phyloP scores from a whole-genome alignment of 2,888 invertebrate species.

The Mylabris sibirica region DNA sequence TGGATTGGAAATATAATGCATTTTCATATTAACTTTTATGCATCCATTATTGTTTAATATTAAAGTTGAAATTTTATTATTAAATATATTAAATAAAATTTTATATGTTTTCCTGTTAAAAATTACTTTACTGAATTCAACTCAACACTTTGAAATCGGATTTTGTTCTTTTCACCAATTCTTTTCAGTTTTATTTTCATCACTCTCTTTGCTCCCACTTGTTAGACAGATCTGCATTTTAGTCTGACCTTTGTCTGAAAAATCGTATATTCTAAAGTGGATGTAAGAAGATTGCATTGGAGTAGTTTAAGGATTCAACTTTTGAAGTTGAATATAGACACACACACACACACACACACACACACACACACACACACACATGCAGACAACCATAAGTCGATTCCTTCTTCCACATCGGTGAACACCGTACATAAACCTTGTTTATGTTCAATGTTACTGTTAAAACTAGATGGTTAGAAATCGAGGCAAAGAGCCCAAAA shows the following conservation, averaged over 20 bases:
- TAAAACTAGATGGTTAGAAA: neutral
- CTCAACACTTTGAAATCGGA: neutral
- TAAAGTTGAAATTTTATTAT: no score
- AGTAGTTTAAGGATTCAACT: conserved; percentile 15
- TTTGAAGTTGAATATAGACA: conserved; percentile 23
- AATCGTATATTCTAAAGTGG: conserved; percentile 25
- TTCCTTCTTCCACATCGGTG: neutral
- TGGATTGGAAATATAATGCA: neutral
- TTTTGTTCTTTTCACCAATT: neutral
- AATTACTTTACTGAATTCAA: neutral
- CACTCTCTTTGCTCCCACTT: neutral
- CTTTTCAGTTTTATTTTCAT: neutral
- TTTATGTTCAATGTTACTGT: conserved; percentile 5
- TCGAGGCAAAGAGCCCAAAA: neutral
- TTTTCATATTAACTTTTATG: neutral
- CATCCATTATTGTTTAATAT: neutral
- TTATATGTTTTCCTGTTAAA: neutral
- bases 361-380: neutral
- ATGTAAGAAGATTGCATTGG: conserved; percentile 27
- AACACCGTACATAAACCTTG: conserved; percentile 1
- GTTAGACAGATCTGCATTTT: conserved; percentile 4
- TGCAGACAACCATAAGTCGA: conserved; percentile 13
- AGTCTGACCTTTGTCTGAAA: conserved; percentile 7
- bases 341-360: neutral
- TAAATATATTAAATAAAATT: neutral